Evolutionary conservation across 2,888 invertebrate genomes (phyloP).

Genomic region (Entomobrya proxima): DNA sequence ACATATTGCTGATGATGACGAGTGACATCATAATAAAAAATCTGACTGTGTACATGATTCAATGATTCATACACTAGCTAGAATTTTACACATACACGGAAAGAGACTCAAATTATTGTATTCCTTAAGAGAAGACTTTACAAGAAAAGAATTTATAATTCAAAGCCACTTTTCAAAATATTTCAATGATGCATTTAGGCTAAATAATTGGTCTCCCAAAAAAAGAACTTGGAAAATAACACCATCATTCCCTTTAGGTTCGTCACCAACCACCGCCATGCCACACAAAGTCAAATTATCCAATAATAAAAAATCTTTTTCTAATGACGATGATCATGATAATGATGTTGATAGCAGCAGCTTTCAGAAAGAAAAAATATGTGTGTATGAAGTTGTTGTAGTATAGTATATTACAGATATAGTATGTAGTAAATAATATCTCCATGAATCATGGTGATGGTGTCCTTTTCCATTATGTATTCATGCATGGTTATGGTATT

Average conservation of each 20-base stretch:
- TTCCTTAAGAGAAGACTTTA: constrained; percentile 13
- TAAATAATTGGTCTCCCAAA: constrained; percentile 36
- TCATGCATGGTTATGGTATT: constrained; percentile 36
- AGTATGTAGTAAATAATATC: not conserved
- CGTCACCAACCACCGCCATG: not conserved
- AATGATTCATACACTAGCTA: constrained; percentile 51
- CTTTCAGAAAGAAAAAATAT: constrained; percentile 1
- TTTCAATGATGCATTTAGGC: constrained; percentile 38
- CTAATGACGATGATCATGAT: constrained; percentile 20
- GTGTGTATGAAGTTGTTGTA: not conserved
- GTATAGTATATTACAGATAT: no score
- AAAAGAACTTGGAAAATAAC: not conserved
- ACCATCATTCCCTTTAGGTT: not conserved
- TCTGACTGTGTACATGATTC: not conserved
- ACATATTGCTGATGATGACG: constrained; percentile 24
- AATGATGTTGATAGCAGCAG: not conserved
- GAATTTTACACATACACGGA: not conserved
- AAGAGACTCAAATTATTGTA: constrained; percentile 32
- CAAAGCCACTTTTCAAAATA: constrained; percentile 27
- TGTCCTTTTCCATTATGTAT: constrained; percentile 38
- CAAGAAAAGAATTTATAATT: constrained; percentile 30
- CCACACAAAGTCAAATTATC: constrained; percentile 43
- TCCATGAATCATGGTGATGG: constrained; percentile 33
- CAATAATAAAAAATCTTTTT: constrained; percentile 27
- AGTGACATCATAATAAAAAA: constrained; percentile 64